A percentile compares a stretch with the other conserved stretches of the same genome.
phyloP scores from a whole-genome alignment of 2,113 vertebrate species.

The Amazona guildingii region DNA sequence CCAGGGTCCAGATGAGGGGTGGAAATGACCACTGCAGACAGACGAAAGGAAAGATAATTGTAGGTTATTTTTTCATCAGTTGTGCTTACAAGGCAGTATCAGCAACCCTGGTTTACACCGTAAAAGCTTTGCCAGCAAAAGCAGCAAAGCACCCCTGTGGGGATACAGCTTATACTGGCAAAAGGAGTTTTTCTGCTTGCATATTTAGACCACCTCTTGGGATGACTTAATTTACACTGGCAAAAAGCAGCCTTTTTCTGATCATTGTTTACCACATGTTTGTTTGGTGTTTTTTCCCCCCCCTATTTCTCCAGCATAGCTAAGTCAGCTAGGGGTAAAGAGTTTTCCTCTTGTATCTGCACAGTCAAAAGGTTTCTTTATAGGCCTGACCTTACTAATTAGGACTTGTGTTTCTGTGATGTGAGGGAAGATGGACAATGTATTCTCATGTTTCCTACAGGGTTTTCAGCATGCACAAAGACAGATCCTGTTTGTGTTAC shows the following conservation, averaged over 20 bases:
- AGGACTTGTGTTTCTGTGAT: neutral
- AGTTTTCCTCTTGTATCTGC: neutral
- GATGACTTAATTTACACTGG: slow-evolving; percentile 54
- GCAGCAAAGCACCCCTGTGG: neutral
- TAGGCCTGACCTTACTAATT: neutral
- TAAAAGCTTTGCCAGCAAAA: slow-evolving; percentile 52
- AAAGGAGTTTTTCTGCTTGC: slow-evolving; percentile 16
- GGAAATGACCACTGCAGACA: neutral
- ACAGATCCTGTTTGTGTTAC: neutral
- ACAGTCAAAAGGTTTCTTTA: neutral
- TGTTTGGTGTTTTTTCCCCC: rapidly evolving
- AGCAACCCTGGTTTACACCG: neutral
- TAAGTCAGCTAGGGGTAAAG: neutral
- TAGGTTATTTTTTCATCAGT: slow-evolving; percentile 17
- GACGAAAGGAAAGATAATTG: neutral
- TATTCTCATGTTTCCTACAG: neutral
- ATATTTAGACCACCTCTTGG: slow-evolving; percentile 43
- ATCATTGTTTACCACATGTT: neutral
- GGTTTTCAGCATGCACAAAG: neutral
- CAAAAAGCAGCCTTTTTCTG: slow-evolving; percentile 24
- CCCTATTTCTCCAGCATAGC: rapidly evolving
- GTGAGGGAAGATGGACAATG: neutral
- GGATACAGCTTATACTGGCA: slow-evolving; percentile 47
- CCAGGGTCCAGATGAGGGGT: neutral
- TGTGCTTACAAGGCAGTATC: slow-evolving; percentile 57